Evolutionary conservation across 1,140 invertebrate species (phyloP), one percentile per base, ranked within the genome.

Genomic region (Amphibalanus amphitrite): DNA sequence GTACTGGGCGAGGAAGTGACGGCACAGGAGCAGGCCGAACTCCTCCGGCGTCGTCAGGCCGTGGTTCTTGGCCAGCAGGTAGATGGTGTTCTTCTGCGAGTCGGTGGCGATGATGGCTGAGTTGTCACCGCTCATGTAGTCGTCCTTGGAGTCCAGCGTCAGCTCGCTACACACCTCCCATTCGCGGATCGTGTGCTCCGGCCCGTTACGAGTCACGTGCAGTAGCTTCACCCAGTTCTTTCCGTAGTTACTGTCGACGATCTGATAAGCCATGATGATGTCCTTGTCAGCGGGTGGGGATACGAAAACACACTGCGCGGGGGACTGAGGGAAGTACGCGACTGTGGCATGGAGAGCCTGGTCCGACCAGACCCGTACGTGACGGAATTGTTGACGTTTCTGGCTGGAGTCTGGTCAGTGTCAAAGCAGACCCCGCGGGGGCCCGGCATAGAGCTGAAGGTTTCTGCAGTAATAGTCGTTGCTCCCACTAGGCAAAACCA

Each of bases 1-100:
- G 76, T 90, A 91, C 72, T 86, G 86, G 69, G 83, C 85, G 13
- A 90, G 79, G 73, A 90, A 90, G 77, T 90, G 89, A 68, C 83
- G 83, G 75, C 86, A 86, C 29, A 90, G 79, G 6, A 87, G 78
- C 3, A 89, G 80, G 69, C 72, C 1, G 47, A 69, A 64, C 47
- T 70, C 69, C 69, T 71, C 59, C 68, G 30, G 59, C 33, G n/a
- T 67, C 73, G 76, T 78, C 71, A 82, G 84, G 59, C 88, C 89
- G 78, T 88, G 81, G 74, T 89, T 87, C 77, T 89, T 90, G 17
- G 89, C 89, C 74, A 90, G 75, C 29, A 90, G 77, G 77, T 90
- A 90, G n/a, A 90, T 86, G 0, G 88, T 90, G 76, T 91, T 91
- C 81, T 90, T 90, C 76, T 91, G 89, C 13, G 88, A 87, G 76